phyloP scores from a whole-genome alignment of 2,113 vertebrate species.

The Lampris incognitus region DNA sequence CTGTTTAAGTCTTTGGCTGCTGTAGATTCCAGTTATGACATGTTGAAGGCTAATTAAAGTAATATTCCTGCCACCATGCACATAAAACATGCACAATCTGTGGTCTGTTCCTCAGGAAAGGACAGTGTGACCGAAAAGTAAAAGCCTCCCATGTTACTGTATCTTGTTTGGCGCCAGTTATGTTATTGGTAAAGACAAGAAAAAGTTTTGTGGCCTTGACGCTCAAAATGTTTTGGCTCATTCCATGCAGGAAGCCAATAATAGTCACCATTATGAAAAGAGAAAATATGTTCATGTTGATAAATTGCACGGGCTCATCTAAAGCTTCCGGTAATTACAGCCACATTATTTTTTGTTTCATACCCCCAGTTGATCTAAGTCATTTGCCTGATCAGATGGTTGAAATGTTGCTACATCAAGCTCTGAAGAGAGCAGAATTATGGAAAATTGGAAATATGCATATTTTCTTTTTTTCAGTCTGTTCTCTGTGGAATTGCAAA shows the following conservation, averaged over 20 bases:
- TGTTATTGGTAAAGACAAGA: slow-evolving; percentile 48
- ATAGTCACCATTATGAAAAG: no score
- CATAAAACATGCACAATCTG: slow-evolving; percentile 9
- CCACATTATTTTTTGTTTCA: no score
- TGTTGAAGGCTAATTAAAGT: slow-evolving; percentile 39
- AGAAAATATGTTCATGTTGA: no score
- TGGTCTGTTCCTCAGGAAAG: slow-evolving; percentile 24
- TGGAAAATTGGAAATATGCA: no score
- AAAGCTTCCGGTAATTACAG: no score
- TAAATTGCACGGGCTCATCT: no score
- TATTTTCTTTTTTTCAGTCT: no score
- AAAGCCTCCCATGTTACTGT: slow-evolving; percentile 29
- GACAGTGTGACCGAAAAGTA: slow-evolving; percentile 51
- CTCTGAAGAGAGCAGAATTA: no score
- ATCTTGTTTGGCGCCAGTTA: slow-evolving; percentile 42
- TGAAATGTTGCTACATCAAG: no score
- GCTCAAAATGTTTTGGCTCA: neutral
- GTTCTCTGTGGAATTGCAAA: neutral
- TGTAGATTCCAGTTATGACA: neutral
- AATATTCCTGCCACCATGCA: slow-evolving; percentile 13
- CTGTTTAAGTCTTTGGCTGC: neutral
- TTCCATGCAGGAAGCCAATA: no score
- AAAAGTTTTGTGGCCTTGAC: slow-evolving; percentile 35
- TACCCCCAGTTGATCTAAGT: no score
- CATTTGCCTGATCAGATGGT: no score